Evolutionary conservation across 2,113 vertebrate genomes (phyloP), one percentile per base, ranked within the genome.

Genomic region (Scytalopus superciliaris): DNA sequence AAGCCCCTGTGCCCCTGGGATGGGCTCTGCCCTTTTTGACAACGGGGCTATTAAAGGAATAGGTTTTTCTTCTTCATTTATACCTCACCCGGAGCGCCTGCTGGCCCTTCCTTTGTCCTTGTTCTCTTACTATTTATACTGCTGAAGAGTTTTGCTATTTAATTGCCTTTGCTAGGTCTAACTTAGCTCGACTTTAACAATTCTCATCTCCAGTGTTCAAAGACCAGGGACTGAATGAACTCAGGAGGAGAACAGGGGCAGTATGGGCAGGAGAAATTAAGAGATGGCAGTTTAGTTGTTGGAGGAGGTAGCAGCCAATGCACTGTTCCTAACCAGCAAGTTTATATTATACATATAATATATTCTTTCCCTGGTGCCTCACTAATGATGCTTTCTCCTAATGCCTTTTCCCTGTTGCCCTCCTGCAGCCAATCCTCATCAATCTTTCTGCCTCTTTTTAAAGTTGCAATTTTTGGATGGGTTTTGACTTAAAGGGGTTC

Each of bases 81-180:
- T 85, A 76, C 81, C 66, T 95, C 66, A 52, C 56, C 64, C 66
- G 2, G 84, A 37, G 84, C 50, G 90, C 28, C 57, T 62, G 53
- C 42, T 76, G 87, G 53, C 92, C 74, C 66, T 95, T 75, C 77
- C 87, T 95, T 95, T 95, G 96, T 91, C 92, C 94, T 84, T 75
- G 84, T 78, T 89, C 90, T 91, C 84, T 94, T 91, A 59, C 93
- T 96, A 82, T 91, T 93, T 94, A 64, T 95, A 87, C 66, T 87
- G 90, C 92, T 68, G 78, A 91, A 85, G 82, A 93, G 75, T 82
- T 97, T 84, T 81, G 72, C 79, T 86, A 12, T 83, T 93, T 93
- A 78, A 93, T 89, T 93, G 89, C 95, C 89, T 93, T 87, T 87
- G 76, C 89, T 88, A 47, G 60, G 64, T 86, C 89, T 90, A 42